phyloP scores from a whole-genome alignment of 2,888 invertebrate species.

The Lithophane leautieri region DNA sequence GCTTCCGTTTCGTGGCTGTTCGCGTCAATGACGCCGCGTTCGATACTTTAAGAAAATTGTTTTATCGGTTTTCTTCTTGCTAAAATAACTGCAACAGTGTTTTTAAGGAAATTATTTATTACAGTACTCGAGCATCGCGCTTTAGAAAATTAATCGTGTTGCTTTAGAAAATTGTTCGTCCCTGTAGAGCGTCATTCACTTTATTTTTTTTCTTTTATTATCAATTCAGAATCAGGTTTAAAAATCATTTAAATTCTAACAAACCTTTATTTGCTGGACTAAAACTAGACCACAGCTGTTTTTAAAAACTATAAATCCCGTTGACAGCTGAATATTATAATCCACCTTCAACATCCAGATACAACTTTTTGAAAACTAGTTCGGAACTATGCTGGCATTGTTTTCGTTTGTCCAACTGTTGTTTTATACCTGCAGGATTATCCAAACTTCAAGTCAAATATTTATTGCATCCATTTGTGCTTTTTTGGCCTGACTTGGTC shows the following conservation, averaged over 20 bases:
- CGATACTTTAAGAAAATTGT: constrained; percentile 10
- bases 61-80: background rate
- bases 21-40: constrained; percentile 36
- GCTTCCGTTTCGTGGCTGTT: constrained; percentile 53
- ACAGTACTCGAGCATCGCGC: background rate
- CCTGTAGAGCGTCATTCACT: background rate
- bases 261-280: background rate
- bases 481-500: background rate
- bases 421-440: constrained; percentile 1
- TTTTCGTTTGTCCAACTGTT: constrained; percentile 11
- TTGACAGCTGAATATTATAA: constrained; percentile 4
- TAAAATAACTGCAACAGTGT: background rate
- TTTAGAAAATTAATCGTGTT: background rate
- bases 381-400: constrained; percentile 1
- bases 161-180: too few species aligned
- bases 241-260: background rate
- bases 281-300: background rate
- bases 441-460: background rate
- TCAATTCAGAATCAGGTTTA: background rate
- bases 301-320: constrained; percentile 10
- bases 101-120: background rate
- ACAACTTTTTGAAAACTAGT: constrained; percentile 15
- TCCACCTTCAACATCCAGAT: background rate
- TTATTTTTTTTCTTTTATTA: too few species aligned
- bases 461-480: background rate